A percentile compares a stretch with the other conserved stretches of the same genome.
phyloP scores from a whole-genome alignment of 2,888 invertebrate species.

The Corythucha ciliata region DNA sequence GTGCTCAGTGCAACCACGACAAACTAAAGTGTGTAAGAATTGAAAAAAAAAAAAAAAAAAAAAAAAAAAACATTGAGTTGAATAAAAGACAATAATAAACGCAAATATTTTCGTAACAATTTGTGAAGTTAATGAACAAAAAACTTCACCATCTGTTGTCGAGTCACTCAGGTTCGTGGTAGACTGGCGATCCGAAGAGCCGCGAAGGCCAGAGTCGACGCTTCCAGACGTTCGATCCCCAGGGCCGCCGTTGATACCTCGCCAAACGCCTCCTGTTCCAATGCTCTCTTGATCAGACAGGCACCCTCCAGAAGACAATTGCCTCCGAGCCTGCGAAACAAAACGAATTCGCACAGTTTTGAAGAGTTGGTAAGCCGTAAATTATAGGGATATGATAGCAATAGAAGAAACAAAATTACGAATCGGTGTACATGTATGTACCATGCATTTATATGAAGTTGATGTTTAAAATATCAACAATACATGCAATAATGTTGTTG shows the following conservation, averaged over 20 bases:
- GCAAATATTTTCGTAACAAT: neutral
- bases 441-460: too few species aligned
- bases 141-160: conserved; percentile 57
- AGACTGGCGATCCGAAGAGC: conserved; percentile 71
- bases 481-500: too few species aligned
- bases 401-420: too few species aligned
- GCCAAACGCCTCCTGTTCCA: conserved; percentile 51
- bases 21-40: too few species aligned
- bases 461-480: too few species aligned
- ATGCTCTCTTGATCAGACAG: conserved; percentile 77
- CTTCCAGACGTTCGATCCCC: conserved; percentile 75
- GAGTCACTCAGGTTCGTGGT: conserved; percentile 74
- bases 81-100: neutral
- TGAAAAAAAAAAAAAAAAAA: too few species aligned
- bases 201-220: conserved; percentile 75
- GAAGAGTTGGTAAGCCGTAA: too few species aligned
- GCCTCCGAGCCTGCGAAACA: conserved; percentile 57
- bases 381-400: too few species aligned
- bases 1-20: too few species aligned
- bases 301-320: conserved; percentile 65
- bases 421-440: too few species aligned
- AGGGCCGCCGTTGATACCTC: conserved; percentile 38
- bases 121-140: conserved; percentile 3
- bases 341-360: too few species aligned
- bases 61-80: too few species aligned